Evolutionary conservation across 2,888 invertebrate species (phyloP), one percentile per base, ranked within the genome.

Genomic region (Campopleginae sp.): DNA sequence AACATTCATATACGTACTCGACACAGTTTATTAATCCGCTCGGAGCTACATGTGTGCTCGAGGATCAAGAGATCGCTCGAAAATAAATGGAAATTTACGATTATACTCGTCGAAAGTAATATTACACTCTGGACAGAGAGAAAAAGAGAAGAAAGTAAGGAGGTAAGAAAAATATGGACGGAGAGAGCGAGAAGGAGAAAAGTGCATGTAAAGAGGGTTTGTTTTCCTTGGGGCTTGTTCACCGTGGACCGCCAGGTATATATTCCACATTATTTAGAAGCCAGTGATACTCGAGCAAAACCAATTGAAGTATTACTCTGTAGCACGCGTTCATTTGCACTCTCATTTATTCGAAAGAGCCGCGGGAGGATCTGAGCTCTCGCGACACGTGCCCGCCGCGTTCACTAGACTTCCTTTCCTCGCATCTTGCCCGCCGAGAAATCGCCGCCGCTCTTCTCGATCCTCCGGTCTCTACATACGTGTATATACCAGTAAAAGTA

Each of bases 31-130:
- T 86, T 86, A 86, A 86, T 83, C 68, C 83, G 83, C 77, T 80
- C 23, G 76, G 38, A 80, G 82, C 66, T 33, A 74, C 44, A 63
- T 44, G 54, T 33, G 33, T 23, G 63, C 71, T 71, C 66, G 76
- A 78, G 82, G 77, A 83, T 86, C 85, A 77, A 66, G 76, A 80
- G 82, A 83, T 83, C 71, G 80, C 78, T 83, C 54, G 77, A 80
- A 75, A 86, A 86, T 86, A 83, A 86, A 86, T 83, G 86, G 82
- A 86, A 86, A 86, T 86, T 86, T 86, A 86, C 86, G 86, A 86
- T 78, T 80, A 82, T 82, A 82, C 79, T 85, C 82, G 79, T 82
- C 76, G 76, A 82, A 82, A 82, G 82, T 85, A 71, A 75, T 58
- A 23, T 75, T 85, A 77, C 58, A 44, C 77, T 58, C 51, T 33